These are phyloP conservation scores for Numenius arquata DNA, from an alignment of 2,113 vertebrate genomes.

Conservation along the genomic window DNA sequence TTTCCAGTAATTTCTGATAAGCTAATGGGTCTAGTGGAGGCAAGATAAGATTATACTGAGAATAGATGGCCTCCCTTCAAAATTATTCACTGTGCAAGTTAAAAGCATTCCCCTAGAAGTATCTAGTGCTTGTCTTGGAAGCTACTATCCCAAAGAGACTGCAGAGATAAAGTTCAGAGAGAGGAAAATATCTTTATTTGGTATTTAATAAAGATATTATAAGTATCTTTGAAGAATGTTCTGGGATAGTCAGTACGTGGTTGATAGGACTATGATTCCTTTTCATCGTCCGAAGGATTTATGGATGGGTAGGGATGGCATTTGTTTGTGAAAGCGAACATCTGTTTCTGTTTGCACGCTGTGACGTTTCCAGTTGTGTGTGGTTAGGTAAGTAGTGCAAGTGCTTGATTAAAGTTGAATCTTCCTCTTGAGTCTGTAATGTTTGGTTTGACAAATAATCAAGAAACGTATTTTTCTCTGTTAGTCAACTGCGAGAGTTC, in stretches of 20 bases:
- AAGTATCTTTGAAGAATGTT: neutral
- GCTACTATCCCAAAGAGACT: neutral
- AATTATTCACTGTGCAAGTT: neutral
- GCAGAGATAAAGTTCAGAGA: conserved; percentile 7
- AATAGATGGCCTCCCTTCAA: neutral
- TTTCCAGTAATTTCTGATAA: neutral
- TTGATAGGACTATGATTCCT: neutral
- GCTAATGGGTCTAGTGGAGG: neutral
- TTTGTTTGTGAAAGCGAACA: neutral
- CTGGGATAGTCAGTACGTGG: neutral
- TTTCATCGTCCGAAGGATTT: neutral
- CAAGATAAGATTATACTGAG: neutral
- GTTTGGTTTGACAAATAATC: neutral
- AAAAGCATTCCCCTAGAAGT: neutral
- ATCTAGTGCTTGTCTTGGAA: neutral
- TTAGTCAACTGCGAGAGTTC: neutral
- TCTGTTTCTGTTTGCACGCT: neutral
- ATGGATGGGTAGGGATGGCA: neutral
- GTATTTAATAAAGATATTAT: neutral
- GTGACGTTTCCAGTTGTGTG: neutral
- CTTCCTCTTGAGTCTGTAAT: neutral
- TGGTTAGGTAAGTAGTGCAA: neutral
- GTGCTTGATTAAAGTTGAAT: neutral
- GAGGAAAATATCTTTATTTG: conserved; percentile 12
- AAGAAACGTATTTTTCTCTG: neutral